Percentiles rank a stretch among this genome's conserved stretches.
Evolutionary conservation across 2,888 invertebrate species (phyloP).

Genomic region (Cheilosia pagana): DNA sequence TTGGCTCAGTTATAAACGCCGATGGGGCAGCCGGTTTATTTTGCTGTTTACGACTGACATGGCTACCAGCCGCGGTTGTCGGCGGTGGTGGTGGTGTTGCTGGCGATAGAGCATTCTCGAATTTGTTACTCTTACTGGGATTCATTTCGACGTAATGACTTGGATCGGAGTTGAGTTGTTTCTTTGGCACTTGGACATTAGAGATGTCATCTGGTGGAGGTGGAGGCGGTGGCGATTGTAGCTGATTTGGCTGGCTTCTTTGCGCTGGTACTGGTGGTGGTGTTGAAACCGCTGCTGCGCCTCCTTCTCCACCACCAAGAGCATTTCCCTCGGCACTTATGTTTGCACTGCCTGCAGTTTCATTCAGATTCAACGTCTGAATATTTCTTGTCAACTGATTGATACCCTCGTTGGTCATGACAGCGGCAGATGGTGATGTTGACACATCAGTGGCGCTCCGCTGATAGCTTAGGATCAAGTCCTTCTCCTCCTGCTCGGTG

Average conservation of each 20-base stretch:
- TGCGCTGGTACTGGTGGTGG: slow-evolving; percentile 57
- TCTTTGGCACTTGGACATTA: slow-evolving; percentile 71
- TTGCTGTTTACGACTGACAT: slow-evolving; percentile 78
- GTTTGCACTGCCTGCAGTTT: slow-evolving; percentile 54
- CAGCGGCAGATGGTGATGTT: slow-evolving; percentile 49
- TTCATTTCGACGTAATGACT: slow-evolving; percentile 77
- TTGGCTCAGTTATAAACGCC: slow-evolving; percentile 75
- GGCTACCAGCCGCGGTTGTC: slow-evolving; percentile 49
- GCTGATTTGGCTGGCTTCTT: slow-evolving; percentile 44
- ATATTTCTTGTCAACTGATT: slow-evolving; percentile 76
- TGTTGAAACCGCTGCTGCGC: slow-evolving; percentile 51
- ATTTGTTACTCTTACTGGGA: slow-evolving; percentile 67
- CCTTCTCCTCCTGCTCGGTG: slow-evolving; percentile 84
- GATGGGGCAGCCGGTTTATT: slow-evolving; percentile 76
- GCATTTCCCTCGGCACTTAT: slow-evolving; percentile 68
- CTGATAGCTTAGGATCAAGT: slow-evolving; percentile 81
- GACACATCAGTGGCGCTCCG: slow-evolving; percentile 53
- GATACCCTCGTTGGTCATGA: slow-evolving; percentile 41
- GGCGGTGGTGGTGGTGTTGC: slow-evolving; percentile 24
- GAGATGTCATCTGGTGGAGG: slow-evolving; percentile 61
- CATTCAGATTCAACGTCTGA: slow-evolving; percentile 75
- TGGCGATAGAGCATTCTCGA: slow-evolving; percentile 43
- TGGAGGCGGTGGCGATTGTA: slow-evolving; percentile 52
- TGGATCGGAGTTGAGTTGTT: slow-evolving; percentile 75
- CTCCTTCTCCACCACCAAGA: slow-evolving; percentile 47